A percentile compares a stretch with the other conserved stretches of the same genome.
phyloP scores from a whole-genome alignment of 2,113 vertebrate species.

The Phalacrocorax aristotelis region DNA sequence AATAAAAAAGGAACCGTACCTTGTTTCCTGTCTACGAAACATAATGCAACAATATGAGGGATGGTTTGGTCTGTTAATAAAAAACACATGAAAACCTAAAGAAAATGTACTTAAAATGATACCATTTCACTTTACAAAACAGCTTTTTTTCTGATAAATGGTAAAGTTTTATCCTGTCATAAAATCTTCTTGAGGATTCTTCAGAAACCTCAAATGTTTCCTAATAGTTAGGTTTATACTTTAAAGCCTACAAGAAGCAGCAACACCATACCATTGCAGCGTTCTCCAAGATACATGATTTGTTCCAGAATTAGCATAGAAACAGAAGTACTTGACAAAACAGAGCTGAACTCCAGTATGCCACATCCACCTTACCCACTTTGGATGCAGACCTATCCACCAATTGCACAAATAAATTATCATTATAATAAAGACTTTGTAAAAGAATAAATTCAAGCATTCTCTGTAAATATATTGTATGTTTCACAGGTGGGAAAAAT shows the following conservation, averaged over 20 bases:
- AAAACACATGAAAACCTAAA: neutral
- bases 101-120: neutral
- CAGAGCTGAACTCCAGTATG: neutral
- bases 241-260: neutral
- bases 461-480: neutral
- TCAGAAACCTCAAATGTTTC: neutral
- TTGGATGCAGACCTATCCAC: neutral
- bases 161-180: neutral
- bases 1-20: neutral
- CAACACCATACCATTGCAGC: neutral
- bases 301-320: neutral
- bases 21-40: neutral
- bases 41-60: neutral
- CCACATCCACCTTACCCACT: neutral
- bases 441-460: neutral
- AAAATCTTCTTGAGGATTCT: neutral
- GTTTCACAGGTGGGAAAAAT: neutral
- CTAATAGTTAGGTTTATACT: neutral
- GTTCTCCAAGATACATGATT: neutral
- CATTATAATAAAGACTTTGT: neutral
- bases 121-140: neutral
- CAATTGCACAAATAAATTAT: neutral
- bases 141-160: neutral
- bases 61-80: neutral
- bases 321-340: neutral